Percentiles rank a stretch among this genome's conserved stretches.
Conservation (phyloP, 2,113 vertebrate genomes). For the Tetrax tetrax region DNA sequence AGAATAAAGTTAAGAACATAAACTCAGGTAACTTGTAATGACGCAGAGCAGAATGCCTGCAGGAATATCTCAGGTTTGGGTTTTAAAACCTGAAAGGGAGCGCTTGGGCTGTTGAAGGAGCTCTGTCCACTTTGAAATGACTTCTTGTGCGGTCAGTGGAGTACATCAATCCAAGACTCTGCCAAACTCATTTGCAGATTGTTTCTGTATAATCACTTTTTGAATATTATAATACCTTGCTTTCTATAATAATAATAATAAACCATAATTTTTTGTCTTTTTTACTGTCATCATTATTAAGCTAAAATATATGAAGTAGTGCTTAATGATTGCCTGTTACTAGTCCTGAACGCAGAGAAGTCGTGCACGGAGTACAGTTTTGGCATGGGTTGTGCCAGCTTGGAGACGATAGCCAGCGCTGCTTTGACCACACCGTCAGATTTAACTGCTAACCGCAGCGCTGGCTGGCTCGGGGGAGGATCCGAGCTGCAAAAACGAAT, state of each 20-base stretch:
- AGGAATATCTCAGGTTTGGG: not conserved
- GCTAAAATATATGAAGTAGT: not conserved
- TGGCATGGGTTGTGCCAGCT: not conserved
- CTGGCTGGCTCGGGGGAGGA: not conserved
- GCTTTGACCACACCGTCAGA: not conserved
- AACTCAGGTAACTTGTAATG: not conserved
- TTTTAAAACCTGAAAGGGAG: not conserved
- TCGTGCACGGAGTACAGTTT: not conserved
- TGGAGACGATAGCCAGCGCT: not conserved
- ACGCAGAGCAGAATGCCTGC: not conserved
- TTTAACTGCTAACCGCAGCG: not conserved
- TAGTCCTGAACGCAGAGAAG: not conserved
- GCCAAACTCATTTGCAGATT: not conserved
- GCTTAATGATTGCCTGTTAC: not conserved
- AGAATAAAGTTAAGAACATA: not conserved
- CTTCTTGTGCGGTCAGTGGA: not conserved
- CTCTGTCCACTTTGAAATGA: not conserved
- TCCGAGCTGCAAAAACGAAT: not conserved
- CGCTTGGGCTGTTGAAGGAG: not conserved
- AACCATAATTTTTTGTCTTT: not conserved
- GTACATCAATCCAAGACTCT: not conserved
- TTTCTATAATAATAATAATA: slow-evolving; percentile 5
- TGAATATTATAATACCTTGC: not conserved
- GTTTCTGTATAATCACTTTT: not conserved
- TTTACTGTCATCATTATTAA: not conserved